Conservation (phyloP, 2,113 vertebrate species). For the Calypte anna region DNA sequence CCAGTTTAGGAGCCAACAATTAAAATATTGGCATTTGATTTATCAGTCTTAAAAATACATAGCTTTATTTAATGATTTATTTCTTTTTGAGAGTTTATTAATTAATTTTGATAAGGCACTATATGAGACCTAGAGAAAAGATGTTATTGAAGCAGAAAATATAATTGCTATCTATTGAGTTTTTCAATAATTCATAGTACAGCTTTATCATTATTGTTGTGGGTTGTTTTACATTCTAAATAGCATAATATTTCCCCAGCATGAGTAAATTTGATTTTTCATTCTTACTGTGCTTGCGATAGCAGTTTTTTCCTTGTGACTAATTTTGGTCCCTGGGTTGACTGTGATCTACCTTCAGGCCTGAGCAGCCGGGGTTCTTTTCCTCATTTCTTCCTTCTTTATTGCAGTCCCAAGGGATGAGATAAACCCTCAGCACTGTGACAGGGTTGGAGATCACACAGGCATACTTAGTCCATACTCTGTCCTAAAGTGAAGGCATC, state of each 20-base stretch:
- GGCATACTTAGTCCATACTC: neutral
- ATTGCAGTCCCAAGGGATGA: neutral
- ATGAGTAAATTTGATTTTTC: neutral
- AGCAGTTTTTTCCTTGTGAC: neutral
- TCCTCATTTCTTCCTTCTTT: conserved; percentile 5
- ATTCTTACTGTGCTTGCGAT: neutral
- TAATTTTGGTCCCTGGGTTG: neutral
- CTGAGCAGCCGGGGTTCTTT: neutral
- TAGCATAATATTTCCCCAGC: neutral
- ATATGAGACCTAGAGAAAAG: neutral
- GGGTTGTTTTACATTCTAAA: neutral
- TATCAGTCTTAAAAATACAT: neutral
- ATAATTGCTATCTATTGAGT: neutral
- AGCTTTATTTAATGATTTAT: neutral
- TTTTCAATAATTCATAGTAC: neutral
- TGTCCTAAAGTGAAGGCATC: neutral
- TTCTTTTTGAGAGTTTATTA: neutral
- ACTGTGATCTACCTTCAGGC: neutral
- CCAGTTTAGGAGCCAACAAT: neutral
- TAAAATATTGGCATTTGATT: neutral
- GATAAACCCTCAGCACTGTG: neutral
- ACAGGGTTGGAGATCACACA: neutral
- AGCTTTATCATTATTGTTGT: neutral
- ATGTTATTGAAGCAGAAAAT: neutral
- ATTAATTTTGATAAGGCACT: neutral